Base-by-base conservation (phyloP, 2,113 vertebrate species). In the Brachyhypopomus gauderio region DNA sequence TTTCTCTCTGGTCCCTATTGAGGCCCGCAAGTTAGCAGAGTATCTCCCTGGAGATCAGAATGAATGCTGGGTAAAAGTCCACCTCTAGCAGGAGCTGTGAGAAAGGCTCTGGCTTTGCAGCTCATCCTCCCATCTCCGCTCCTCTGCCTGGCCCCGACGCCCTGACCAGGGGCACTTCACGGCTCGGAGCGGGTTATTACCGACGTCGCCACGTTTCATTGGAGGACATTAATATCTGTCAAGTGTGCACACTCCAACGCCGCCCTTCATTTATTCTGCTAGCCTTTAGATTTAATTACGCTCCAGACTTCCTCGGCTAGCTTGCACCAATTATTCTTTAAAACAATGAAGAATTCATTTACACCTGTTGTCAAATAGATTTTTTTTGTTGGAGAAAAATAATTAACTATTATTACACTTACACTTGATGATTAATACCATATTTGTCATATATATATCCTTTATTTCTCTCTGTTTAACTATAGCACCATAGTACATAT, bases 231-330 rank as follows among this genome's bases (percentile, higher is more conserved):
- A 91, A 90, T 92, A 87, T 88, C 90, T 86, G 78, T 92, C 92
- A 89, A 88, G 81, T 56, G 86, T 88, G 2, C 77, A 85, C 91
- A 93, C 89, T 88, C 93, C 91, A 85, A 88, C 89, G 90, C 90
- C 88, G 87, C 0, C 87, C 92, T 93, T 91, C 92, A 88, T 92
- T 93, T 91, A 90, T 91, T 93, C 89, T 87, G 84, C 86, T 84
- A 83, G 87, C 87, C 92, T 92, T 93, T 91, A 27, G 71, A 89
- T 94, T 93, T 93, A 94, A 95, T 94, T 93, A 94, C 92, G 88
- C 92, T 91, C 87, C 88, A 91, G 90, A 92, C 85, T 81, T 91
- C 89, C 90, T 41, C 52, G 88, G 91, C 91, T 90, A 93, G 91
- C 91, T 92, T 91, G 89, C 90, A 93, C 93, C 90, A 88, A 90